Percentiles rank a stretch among this genome's conserved stretches.
Conservation (phyloP, 2,888 invertebrate species). For the Onthophagus sagittarius region DNA sequence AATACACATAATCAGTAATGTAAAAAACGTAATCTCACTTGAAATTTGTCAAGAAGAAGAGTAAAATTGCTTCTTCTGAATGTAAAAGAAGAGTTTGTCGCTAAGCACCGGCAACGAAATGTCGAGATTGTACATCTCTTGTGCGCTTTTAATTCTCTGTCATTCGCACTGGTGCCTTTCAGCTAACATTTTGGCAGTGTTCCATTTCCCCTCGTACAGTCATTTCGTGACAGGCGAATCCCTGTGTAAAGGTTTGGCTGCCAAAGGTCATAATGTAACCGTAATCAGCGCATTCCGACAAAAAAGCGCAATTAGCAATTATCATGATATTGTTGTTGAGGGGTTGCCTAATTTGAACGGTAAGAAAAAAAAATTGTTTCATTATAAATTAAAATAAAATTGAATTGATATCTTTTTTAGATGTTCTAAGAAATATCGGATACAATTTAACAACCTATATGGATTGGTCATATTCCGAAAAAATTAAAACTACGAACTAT, state of each 20-base stretch:
- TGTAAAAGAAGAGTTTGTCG: not conserved
- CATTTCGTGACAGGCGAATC: slow-evolving; percentile 36
- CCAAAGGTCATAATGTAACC: slow-evolving; percentile 49
- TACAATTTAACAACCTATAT: too few relatives aligned
- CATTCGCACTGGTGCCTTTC: not conserved
- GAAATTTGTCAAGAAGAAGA: too few relatives aligned
- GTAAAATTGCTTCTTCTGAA: not conserved
- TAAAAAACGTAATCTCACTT: not conserved
- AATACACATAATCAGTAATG: not conserved
- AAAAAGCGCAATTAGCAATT: slow-evolving; percentile 46
- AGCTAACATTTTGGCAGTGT: slow-evolving; percentile 19
- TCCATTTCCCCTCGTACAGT: slow-evolving; percentile 32
- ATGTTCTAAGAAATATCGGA: too few relatives aligned
- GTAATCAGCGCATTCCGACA: slow-evolving; percentile 39
- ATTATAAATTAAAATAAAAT: too few relatives aligned
- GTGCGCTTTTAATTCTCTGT: not conserved
- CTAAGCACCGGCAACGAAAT: not conserved
- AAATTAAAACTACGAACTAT: too few relatives aligned
- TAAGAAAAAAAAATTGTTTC: too few relatives aligned
- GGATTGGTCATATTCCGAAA: too few relatives aligned
- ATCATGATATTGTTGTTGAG: slow-evolving; percentile 21
- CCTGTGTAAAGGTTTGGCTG: slow-evolving; percentile 38
- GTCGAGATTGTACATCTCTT: not conserved
- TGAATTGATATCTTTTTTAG: too few relatives aligned
- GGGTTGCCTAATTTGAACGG: too few relatives aligned